phyloP scores from a whole-genome alignment of 2,888 invertebrate species.

The Hetaerina titia region DNA sequence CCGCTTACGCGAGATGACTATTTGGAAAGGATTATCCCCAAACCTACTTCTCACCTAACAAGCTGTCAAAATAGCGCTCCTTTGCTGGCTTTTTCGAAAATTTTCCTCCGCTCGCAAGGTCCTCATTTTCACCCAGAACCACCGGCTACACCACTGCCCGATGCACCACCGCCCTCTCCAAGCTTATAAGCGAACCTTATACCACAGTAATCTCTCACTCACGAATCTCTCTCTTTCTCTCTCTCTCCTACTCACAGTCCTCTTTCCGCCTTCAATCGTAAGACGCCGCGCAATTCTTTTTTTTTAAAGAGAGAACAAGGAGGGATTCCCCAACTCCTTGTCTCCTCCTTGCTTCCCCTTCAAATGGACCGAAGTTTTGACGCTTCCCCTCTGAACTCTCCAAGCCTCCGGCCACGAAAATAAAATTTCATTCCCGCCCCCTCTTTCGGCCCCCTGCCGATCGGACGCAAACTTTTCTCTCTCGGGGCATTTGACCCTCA shows the following conservation, averaged over 20 bases:
- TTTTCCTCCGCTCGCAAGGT: background rate
- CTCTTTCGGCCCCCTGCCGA: constrained; percentile 2
- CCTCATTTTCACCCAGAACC: no score
- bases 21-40: background rate
- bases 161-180: background rate
- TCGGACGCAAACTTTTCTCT: background rate
- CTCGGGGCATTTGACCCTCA: background rate
- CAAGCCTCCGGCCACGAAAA: background rate
- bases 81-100: background rate
- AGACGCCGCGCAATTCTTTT: background rate
- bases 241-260: background rate
- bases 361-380: background rate
- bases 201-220: background rate
- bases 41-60: background rate
- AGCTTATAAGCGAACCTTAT: background rate
- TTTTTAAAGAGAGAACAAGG: background rate
- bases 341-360: background rate
- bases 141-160: background rate
- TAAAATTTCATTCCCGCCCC: background rate
- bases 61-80: background rate
- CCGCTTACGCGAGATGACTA: background rate
- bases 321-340: background rate
- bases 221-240: background rate
- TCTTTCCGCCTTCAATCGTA: background rate
- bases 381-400: constrained; percentile 1